Percentiles rank a stretch among this genome's conserved stretches.
phyloP scores from a whole-genome alignment of 1,140 invertebrate genomes.

The Melitaea cinxia region DNA sequence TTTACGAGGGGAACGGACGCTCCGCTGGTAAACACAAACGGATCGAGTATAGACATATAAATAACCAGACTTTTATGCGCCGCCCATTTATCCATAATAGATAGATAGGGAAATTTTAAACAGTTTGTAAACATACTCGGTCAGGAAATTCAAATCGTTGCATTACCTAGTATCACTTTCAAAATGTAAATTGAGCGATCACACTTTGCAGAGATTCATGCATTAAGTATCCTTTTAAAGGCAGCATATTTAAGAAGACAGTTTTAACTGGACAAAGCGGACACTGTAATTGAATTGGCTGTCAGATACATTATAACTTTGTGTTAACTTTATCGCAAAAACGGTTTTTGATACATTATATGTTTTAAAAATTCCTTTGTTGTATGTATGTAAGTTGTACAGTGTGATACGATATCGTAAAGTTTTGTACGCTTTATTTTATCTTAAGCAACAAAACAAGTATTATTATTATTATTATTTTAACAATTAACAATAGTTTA shows the following conservation, averaged over 20 bases:
- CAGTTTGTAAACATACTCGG: constrained; percentile 50
- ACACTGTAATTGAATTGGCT: constrained; percentile 67
- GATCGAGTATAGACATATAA: constrained; percentile 55
- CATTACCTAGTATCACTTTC: constrained; percentile 57
- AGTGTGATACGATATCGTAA: too few relatives aligned
- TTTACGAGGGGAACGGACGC: constrained; percentile 66
- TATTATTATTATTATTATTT: too few relatives aligned
- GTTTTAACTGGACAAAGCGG: constrained; percentile 45
- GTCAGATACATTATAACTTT: constrained; percentile 39
- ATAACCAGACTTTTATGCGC: constrained; percentile 44
- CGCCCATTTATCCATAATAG: constrained; percentile 1
- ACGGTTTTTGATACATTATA: background rate
- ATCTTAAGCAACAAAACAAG: too few relatives aligned
- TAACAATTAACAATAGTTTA: too few relatives aligned
- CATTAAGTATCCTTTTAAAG: constrained; percentile 69
- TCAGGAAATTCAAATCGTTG: constrained; percentile 64
- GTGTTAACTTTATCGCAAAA: background rate
- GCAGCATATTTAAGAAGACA: constrained; percentile 59
- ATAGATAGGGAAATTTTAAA: constrained; percentile 24
- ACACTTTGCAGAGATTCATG: constrained; percentile 68
- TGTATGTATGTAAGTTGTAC: too few relatives aligned
- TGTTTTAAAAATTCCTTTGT: too few relatives aligned
- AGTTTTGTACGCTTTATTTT: too few relatives aligned
- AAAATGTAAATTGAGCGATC: constrained; percentile 75
- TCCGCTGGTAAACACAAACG: constrained; percentile 59